phyloP scores from a whole-genome alignment of 2,797 vertebrate genomes.

The Momotus momota region DNA sequence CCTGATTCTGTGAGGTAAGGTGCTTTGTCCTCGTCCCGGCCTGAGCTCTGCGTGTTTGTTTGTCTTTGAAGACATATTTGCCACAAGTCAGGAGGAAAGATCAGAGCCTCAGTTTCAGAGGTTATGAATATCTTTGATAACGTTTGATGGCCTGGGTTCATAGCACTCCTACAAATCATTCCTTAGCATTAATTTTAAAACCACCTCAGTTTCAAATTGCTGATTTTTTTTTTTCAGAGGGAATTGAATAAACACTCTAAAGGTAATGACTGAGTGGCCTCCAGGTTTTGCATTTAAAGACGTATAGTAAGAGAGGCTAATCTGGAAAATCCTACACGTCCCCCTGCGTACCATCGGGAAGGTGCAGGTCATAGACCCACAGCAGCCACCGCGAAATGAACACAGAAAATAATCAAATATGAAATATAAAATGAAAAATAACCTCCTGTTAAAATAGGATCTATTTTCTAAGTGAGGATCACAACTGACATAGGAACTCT shows the following conservation, averaged over 20 bases:
- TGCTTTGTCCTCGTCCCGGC: not conserved
- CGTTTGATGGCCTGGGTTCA: not conserved
- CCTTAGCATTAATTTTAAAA: not conserved
- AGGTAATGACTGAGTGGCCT: not conserved
- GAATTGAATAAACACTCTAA: not conserved
- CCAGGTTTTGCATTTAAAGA: not conserved
- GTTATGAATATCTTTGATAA: not conserved
- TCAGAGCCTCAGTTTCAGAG: not conserved
- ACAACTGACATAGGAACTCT: not conserved
- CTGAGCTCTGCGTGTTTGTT: fast-evolving
- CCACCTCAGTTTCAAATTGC: not conserved
- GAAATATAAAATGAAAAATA: not conserved
- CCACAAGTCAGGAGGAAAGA: not conserved
- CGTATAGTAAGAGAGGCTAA: not conserved
- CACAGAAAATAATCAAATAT: not conserved
- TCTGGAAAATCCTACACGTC: not conserved
- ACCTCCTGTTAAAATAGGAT: not conserved
- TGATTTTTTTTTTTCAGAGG: not conserved
- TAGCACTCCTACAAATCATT: not conserved
- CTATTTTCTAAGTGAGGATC: not conserved
- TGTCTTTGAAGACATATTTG: not conserved
- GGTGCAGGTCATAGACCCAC: not conserved
- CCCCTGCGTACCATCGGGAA: not conserved
- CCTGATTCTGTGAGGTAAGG: constrained; percentile 28
- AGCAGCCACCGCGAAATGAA: not conserved